Evolutionary conservation across 2,888 invertebrate species (phyloP), one percentile per base, ranked within the genome.

Genomic region (Orgyia antiqua): DNA sequence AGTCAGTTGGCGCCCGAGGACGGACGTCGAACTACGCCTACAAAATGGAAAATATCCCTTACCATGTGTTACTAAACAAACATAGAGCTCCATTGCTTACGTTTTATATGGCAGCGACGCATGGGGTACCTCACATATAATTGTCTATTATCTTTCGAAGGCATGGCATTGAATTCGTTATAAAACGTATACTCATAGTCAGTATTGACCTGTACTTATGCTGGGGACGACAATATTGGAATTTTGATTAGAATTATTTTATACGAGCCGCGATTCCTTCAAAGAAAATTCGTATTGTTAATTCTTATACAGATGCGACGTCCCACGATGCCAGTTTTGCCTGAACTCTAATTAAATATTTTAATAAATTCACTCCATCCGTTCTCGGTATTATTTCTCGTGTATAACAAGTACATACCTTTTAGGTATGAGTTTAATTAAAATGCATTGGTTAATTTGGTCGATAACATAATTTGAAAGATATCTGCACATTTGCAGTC

Each of bases 271-370:
- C 44, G 56, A 54, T 58, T 58, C 51, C 51, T 69, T 72, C 67
- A 51, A 55, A 65, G 73, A 78, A 15, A 80, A 57, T 51, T 56
- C 64, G 66, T 68, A 70, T 54, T 64, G 70, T 69, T 58, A 59
- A 55, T 59, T 59, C 62, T 55, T 50, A 44, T 54, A 50, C 61
- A 70, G 67, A 71, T 70, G 65, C 64, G 62, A 58, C 58, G 52
- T 54, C 57, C 59, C 59, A 46, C 46, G 47, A 63, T 66, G 65
- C 54, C 56, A 53, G 65, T 64, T 70, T 67, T 61, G 45, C 58
- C 51, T 45, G 59, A 64, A 65, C 61, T 62, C 64, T 76, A 79
- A 80, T 82, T 80, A 77, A 69, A 65, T 77, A 77, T 79, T 75
- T 76, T 75, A 78, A 79, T 78, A 67, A 76, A 77, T 76, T 74